Conservation (phyloP, 2,888 invertebrate genomes). For the Gastracanthus pulcherrimus region DNA sequence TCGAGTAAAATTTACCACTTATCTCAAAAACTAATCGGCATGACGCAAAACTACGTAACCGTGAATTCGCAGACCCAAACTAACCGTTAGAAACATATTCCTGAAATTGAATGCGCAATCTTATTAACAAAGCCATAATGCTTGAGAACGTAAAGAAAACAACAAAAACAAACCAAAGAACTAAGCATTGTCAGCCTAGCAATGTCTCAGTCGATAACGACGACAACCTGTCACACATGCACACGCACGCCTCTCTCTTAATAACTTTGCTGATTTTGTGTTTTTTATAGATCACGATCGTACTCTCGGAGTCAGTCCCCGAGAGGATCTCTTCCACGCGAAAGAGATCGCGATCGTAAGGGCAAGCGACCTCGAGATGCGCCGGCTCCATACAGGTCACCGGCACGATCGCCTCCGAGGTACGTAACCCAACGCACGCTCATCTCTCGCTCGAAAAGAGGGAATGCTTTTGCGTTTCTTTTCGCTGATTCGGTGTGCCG, state of each 20-base stretch:
- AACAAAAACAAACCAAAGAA: background rate
- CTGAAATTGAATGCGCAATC: too few species aligned
- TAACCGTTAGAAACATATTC: too few species aligned
- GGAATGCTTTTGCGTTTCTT: too few species aligned
- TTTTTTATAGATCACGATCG: constrained; percentile 81
- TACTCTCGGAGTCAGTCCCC: constrained; percentile 82
- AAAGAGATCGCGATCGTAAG: constrained; percentile 69
- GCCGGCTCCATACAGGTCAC: constrained; percentile 72
- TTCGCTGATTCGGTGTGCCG: too few species aligned
- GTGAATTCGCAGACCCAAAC: too few species aligned
- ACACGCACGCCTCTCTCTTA: background rate
- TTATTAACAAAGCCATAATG: too few species aligned
- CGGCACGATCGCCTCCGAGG: constrained; percentile 74
- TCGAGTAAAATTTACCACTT: too few species aligned
- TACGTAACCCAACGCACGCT: constrained; percentile 61
- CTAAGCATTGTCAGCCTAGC: background rate
- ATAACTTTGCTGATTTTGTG: constrained; percentile 17
- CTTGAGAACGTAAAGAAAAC: background rate
- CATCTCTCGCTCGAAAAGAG: too few species aligned
- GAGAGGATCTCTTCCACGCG: constrained; percentile 78
- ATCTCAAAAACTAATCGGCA: too few species aligned
- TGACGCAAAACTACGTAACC: too few species aligned
- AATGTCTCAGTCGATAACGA: too few species aligned
- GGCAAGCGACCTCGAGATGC: constrained; percentile 67
- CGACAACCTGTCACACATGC: background rate